Evolutionary conservation across 2,113 vertebrate genomes (phyloP).

Genomic region (Smithornis capensis): DNA sequence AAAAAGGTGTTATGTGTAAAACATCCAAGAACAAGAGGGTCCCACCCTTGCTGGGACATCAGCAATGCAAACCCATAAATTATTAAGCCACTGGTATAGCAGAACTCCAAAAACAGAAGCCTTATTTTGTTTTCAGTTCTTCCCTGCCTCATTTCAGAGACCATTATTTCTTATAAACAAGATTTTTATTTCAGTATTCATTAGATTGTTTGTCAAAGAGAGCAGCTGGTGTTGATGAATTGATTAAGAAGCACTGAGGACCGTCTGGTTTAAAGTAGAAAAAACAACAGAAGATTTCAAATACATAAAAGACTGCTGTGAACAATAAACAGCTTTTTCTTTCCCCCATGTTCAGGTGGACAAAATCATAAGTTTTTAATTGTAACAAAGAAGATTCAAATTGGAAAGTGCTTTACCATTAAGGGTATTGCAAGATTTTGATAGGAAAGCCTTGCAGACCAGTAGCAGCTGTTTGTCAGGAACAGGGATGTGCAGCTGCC

Average conservation of each 20-base stretch:
- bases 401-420: background rate
- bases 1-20: background rate
- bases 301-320: background rate
- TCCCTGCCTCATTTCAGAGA: background rate
- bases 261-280: background rate
- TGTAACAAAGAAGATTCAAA: background rate
- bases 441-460: background rate
- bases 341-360: background rate
- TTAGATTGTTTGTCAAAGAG: slow-evolving; percentile 8
- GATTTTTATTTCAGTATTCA: background rate
- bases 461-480: background rate
- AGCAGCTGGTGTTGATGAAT: slow-evolving; percentile 32
- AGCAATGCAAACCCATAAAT: background rate
- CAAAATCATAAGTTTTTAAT: background rate
- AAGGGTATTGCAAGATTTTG: no score
- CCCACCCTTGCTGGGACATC: background rate
- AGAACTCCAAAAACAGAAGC: background rate
- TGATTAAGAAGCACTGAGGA: background rate
- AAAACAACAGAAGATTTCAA: background rate
- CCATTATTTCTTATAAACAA: background rate
- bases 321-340: background rate
- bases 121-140: background rate
- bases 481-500: rapidly evolving
- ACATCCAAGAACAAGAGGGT: background rate
- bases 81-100: background rate